Evolutionary conservation across 2,888 invertebrate genomes (phyloP).

Genomic region (Andrena bicolor): DNA sequence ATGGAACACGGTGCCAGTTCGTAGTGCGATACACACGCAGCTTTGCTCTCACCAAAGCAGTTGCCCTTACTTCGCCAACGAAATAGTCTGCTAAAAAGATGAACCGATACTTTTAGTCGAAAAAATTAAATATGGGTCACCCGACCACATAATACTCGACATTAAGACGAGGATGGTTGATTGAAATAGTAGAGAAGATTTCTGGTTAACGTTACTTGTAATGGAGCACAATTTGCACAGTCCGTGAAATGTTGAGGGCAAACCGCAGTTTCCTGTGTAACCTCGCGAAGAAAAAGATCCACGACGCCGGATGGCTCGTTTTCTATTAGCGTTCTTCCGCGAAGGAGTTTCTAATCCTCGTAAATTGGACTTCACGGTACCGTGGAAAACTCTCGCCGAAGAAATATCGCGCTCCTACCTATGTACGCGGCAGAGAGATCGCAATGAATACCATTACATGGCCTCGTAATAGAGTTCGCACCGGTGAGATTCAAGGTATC

Average conservation of each 20-base stretch:
- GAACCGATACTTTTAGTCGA: background rate
- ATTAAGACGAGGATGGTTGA: background rate
- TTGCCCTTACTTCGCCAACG: no score
- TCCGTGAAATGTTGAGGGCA: constrained; percentile 18
- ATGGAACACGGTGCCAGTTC: background rate
- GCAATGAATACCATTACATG: constrained; percentile 24
- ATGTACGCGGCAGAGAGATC: constrained; percentile 25
- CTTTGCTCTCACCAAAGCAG: background rate
- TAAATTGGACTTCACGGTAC: constrained; percentile 32
- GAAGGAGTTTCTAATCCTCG: constrained; percentile 58
- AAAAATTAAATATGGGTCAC: no score
- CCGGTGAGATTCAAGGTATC: constrained; percentile 25
- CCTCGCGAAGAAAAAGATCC: constrained; percentile 21
- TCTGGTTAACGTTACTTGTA: background rate
- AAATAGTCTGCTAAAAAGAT: no score
- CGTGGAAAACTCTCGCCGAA: constrained; percentile 56
- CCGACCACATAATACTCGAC: no score
- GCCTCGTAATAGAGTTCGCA: constrained; percentile 27
- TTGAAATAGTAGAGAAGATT: background rate
- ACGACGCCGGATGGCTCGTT: constrained; percentile 38
- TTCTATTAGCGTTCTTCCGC: constrained; percentile 58
- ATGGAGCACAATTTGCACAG: constrained; percentile 24
- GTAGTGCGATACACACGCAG: background rate
- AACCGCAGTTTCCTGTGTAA: constrained; percentile 28
- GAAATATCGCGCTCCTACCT: constrained; percentile 47